Conservation (phyloP, 2,888 invertebrate genomes). For the Agelastica alni region DNA sequence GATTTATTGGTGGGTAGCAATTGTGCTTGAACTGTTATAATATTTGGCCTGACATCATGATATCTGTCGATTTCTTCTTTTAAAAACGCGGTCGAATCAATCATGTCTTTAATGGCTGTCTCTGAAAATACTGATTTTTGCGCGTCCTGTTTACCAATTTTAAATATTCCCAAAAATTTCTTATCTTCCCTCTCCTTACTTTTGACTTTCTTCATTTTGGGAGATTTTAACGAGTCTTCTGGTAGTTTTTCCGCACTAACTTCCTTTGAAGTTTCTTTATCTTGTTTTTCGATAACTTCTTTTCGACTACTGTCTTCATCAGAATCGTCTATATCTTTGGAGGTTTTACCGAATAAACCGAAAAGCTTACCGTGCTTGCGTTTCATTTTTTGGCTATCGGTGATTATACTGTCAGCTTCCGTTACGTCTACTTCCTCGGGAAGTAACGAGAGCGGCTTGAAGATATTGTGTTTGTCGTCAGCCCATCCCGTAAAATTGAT, state of each 20-base stretch:
- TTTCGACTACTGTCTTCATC: constrained; percentile 44
- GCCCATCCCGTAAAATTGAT: constrained; percentile 46
- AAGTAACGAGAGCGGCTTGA: constrained; percentile 27
- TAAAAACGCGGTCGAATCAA: constrained; percentile 43
- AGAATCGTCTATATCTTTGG: constrained; percentile 49
- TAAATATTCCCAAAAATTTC: constrained; percentile 42
- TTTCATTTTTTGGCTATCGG: constrained; percentile 43
- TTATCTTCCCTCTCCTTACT: constrained; percentile 36
- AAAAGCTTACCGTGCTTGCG: constrained; percentile 48
- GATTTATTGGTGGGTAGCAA: neutral
- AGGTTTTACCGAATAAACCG: constrained; percentile 48
- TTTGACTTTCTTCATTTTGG: constrained; percentile 29
- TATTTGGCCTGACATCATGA: constrained; percentile 43
- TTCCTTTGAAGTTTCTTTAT: constrained; percentile 50
- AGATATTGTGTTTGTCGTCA: constrained; percentile 43
- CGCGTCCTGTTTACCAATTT: constrained; percentile 31
- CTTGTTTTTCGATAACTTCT: constrained; percentile 52
- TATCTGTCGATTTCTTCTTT: constrained; percentile 45
- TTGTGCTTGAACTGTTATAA: no score
- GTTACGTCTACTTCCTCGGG: constrained; percentile 3
- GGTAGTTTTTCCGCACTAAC: neutral
- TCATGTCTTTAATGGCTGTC: constrained; percentile 42
- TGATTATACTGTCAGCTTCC: constrained; percentile 27
- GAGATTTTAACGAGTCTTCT: constrained; percentile 17
- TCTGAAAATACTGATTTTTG: constrained; percentile 35